Evolutionary conservation across 2,113 vertebrate genomes (phyloP).

Genomic region (Periophthalmus modestus): DNA sequence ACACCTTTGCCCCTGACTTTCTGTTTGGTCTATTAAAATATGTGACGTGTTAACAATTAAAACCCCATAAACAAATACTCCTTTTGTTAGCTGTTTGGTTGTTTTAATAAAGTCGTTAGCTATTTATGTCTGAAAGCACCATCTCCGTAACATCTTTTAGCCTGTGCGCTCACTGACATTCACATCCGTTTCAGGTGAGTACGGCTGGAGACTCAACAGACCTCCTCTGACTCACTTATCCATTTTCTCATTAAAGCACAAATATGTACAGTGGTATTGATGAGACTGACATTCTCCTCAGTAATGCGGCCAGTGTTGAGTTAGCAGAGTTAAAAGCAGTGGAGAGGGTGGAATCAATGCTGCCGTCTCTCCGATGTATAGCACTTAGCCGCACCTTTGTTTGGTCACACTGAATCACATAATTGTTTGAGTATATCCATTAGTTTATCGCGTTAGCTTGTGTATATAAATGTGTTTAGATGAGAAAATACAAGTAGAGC

Average conservation of each 20-base stretch:
- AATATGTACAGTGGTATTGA: conserved; percentile 47
- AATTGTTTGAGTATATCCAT: not conserved
- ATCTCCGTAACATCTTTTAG: conserved; percentile 9
- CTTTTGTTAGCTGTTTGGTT: conserved; percentile 10
- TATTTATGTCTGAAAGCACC: conserved; percentile 19
- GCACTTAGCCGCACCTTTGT: conserved; percentile 29
- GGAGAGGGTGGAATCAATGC: conserved; percentile 40
- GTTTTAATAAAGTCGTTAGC: not conserved
- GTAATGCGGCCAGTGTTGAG: conserved; percentile 53
- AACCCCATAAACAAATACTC: not conserved
- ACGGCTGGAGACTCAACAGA: not conserved
- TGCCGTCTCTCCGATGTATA: conserved; percentile 15
- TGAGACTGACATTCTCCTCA: conserved; percentile 46
- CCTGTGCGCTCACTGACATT: conserved; percentile 39
- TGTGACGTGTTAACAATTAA: no score
- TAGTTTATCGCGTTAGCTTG: not conserved
- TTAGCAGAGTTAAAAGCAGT: conserved; percentile 43
- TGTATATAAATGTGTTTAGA: not conserved
- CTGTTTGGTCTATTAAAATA: no score
- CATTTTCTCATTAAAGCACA: conserved; percentile 30
- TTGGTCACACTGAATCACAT: not conserved
- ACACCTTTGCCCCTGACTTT: no score
- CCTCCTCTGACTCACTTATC: conserved; percentile 14
- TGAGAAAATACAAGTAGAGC: not conserved
- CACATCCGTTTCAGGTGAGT: conserved; percentile 34